These are phyloP conservation scores for Fregetta grallaria DNA, from an alignment of 2,113 vertebrate species.

Conservation along the genomic window DNA sequence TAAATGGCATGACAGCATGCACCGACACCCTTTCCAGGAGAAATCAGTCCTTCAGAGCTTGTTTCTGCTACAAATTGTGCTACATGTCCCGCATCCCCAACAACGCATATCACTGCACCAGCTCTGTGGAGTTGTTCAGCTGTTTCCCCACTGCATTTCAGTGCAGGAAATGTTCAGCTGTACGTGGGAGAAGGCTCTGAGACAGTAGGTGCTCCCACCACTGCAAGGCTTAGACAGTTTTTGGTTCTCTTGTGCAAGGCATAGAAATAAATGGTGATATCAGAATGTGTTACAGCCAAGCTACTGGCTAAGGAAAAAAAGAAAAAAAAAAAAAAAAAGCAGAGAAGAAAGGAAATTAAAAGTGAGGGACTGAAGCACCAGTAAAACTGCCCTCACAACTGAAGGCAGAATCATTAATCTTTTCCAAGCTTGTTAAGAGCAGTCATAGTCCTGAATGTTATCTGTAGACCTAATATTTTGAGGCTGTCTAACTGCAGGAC, in stretches of 20 bases:
- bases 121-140: neutral
- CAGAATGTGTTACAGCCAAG: neutral
- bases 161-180: neutral
- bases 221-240: neutral
- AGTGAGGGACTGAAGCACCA: neutral
- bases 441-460: neutral
- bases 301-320: neutral
- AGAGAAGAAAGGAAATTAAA: neutral
- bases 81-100: neutral
- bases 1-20: rapidly evolving
- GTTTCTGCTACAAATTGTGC: neutral
- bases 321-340: rapidly evolving
- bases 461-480: neutral
- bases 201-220: neutral
- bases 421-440: neutral
- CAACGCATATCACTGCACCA: neutral
- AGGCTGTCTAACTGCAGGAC: neutral
- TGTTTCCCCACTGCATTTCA: neutral
- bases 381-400: neutral
- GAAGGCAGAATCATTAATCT: neutral
- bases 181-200: neutral
- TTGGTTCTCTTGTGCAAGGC: neutral
- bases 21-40: neutral
- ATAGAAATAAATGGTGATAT: neutral
- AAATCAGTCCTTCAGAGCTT: neutral